Base-by-base conservation (phyloP, 2,113 vertebrate species). In the Podocnemis expansa region DNA sequence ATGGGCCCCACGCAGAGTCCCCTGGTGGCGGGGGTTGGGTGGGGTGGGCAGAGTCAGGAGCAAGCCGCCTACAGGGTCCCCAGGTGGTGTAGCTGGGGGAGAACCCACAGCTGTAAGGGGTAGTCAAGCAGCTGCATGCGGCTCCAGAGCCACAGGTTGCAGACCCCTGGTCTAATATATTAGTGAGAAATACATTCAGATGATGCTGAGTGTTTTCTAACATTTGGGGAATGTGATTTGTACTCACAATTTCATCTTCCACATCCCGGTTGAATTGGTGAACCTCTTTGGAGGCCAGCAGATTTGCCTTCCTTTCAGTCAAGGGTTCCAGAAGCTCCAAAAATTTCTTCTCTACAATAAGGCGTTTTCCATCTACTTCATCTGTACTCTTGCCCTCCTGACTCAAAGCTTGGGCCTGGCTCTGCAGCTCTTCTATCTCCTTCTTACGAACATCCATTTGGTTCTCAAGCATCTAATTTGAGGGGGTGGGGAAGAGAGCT, bases 401-500 rank as follows among this genome's bases (percentile, higher is more conserved):
- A 70, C 99, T 98, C 54, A 99, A 97, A 17, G 98, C 99, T 94
- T 98, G 97, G 27, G 99, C 99, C 94, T 99, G 99, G 96, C 98
- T 99, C 95, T 99, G 99, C 60, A 99, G 98, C 95, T 99, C 99
- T 92, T 99, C 99, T 76, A 99, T 99, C 97, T 99, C 99, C 96
- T 98, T 98, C 98, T 99, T 99, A 51, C 99, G 99, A 70, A 99
- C 99, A 93, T 99, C 99, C 98, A 99, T 99, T 98, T 99, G 99
- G 80, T 99, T 99, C 98, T 99, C 99, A 95, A 99, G 97, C 98
- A 99, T 99, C 99, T 99, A 97, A 94, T 70, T 85, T 14, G 80
- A 5, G 5, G 25, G 41, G 82, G 96, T 95, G 87, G 10, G 47
- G 47, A 47, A 70, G 63, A 63, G 2, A 5, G 78, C 43, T 54